Conservation (phyloP, 2,888 invertebrate genomes). For the Synergus laeviventris region DNA sequence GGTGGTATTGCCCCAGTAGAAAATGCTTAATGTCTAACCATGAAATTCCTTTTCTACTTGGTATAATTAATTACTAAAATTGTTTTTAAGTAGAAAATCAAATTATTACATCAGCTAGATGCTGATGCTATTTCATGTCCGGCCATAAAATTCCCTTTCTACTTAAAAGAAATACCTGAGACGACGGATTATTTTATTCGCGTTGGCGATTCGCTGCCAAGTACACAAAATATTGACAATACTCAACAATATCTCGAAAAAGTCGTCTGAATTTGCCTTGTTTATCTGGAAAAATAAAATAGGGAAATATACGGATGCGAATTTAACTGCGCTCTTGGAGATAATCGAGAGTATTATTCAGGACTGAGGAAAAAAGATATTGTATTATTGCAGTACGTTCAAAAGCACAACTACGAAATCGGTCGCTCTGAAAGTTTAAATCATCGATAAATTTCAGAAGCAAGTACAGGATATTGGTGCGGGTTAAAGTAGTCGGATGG, state of each 20-base stretch:
- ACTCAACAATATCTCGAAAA: neutral
- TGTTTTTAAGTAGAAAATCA: too few relatives aligned
- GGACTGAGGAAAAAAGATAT: neutral
- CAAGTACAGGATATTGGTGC: constrained; percentile 68
- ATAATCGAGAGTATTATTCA: neutral
- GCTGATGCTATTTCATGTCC: too few relatives aligned
- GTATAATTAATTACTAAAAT: too few relatives aligned
- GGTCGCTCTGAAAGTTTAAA: neutral
- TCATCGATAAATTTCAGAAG: constrained; percentile 64
- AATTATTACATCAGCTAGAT: too few relatives aligned
- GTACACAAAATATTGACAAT: too few relatives aligned
- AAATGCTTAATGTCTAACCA: too few relatives aligned
- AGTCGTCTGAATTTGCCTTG: neutral
- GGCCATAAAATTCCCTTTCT: too few relatives aligned
- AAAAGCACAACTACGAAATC: neutral
- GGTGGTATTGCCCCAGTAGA: too few relatives aligned
- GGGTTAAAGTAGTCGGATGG: constrained; percentile 65
- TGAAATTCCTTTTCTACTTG: too few relatives aligned
- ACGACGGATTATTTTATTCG: too few relatives aligned
- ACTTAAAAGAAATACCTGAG: too few relatives aligned
- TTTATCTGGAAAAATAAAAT: neutral
- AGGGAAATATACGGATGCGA: neutral
- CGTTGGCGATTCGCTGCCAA: too few relatives aligned
- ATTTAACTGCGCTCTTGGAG: neutral
- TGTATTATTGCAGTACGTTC: neutral